Conservation (phyloP, 2,797 vertebrate genomes). For the Ceyx erithaca region DNA sequence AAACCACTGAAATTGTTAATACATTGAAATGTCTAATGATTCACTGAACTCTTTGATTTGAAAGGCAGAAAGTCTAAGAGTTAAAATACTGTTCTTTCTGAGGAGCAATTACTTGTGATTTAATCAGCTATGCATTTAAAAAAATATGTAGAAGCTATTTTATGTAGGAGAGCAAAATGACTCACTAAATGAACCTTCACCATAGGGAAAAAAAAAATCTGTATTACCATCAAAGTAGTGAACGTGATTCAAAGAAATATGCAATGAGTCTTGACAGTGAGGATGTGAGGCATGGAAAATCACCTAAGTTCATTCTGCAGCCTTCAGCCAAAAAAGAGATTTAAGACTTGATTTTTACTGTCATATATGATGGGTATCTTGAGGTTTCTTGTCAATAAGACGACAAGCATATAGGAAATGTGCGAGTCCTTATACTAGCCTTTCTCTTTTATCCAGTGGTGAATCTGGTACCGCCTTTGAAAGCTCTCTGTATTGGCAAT, state of each 20-base stretch:
- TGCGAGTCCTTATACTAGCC: background rate
- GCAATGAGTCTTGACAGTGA: slow-evolving; percentile 47
- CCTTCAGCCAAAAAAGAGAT: slow-evolving; percentile 7
- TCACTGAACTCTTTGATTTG: slow-evolving; percentile 72
- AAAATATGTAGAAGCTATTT: slow-evolving; percentile 56
- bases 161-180: slow-evolving; percentile 74
- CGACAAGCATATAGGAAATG: background rate
- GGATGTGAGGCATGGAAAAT: slow-evolving; percentile 38
- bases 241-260: slow-evolving; percentile 63
- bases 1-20: slow-evolving; percentile 54
- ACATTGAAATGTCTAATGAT: slow-evolving; percentile 68
- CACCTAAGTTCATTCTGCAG: slow-evolving; percentile 44
- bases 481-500: background rate
- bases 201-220: slow-evolving; percentile 37
- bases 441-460: background rate
- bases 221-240: slow-evolving; percentile 68
- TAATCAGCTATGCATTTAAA: slow-evolving; percentile 69
- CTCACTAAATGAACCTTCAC: slow-evolving; percentile 72
- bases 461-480: background rate
- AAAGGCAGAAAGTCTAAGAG: slow-evolving; percentile 72
- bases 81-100: slow-evolving; percentile 64
- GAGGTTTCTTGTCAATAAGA: background rate
- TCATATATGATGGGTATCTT: background rate
- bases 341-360: background rate
- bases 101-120: slow-evolving; percentile 76